Conservation (phyloP, 2,797 vertebrate genomes). For the Pseudomugil tenellus region DNA sequence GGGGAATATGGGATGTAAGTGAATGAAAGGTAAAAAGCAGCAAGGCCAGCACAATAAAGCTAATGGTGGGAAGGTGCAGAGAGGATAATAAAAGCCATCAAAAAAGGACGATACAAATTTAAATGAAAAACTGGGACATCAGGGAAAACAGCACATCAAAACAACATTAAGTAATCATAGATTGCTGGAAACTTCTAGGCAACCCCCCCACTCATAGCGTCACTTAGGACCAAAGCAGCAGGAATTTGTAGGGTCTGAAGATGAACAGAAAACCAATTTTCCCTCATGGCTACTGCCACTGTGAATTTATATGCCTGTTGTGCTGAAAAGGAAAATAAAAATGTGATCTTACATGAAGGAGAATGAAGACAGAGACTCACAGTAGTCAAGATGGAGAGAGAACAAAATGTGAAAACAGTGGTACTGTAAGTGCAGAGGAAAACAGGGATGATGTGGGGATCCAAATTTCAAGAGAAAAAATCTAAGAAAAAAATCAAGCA, state of each 20-base stretch:
- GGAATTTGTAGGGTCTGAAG: slow-evolving; percentile 72
- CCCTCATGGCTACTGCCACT: slow-evolving; percentile 72
- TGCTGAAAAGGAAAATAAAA: slow-evolving; percentile 55
- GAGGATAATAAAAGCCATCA: slow-evolving; percentile 23
- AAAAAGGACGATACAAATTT: slow-evolving; percentile 23
- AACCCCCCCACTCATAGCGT: slow-evolving; percentile 51
- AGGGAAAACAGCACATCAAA: slow-evolving; percentile 11
- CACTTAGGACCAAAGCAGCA: slow-evolving; percentile 68
- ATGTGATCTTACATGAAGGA: slow-evolving; percentile 69
- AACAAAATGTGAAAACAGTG: slow-evolving; percentile 16
- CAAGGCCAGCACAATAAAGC: slow-evolving; percentile 18
- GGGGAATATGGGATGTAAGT: slow-evolving; percentile 16
- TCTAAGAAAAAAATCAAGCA: slow-evolving; percentile 3
- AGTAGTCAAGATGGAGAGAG: slow-evolving; percentile 34
- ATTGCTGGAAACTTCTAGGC: slow-evolving; percentile 51
- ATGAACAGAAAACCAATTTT: slow-evolving; percentile 75
- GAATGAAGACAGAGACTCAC: slow-evolving; percentile 48
- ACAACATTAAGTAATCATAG: slow-evolving; percentile 32
- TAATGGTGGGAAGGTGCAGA: slow-evolving; percentile 5
- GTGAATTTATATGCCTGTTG: slow-evolving; percentile 67
- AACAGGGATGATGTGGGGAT: slow-evolving; percentile 36
- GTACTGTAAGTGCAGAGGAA: slow-evolving; percentile 21
- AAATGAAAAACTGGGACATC: slow-evolving; percentile 19
- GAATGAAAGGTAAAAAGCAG: slow-evolving; percentile 25
- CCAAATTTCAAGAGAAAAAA: slow-evolving; percentile 12